Evolutionary conservation across 2,113 vertebrate genomes (phyloP).

Genomic region (Epinephelus lanceolatus): DNA sequence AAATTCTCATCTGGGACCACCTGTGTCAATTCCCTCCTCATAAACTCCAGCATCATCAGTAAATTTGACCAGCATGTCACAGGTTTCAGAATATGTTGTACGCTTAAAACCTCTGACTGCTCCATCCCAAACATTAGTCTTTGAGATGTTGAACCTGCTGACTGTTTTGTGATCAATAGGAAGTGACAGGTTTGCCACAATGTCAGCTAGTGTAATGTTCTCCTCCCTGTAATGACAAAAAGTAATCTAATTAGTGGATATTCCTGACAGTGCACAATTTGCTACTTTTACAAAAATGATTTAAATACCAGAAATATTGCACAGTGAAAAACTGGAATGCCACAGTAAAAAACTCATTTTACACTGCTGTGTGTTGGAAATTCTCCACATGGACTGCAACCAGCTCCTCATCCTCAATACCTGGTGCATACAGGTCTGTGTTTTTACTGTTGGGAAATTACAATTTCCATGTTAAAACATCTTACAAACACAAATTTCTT

Average conservation of each 20-base stretch:
- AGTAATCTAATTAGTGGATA: too few species aligned
- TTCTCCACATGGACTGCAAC: neutral
- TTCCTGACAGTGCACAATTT: too few species aligned
- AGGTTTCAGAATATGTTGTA: slow-evolving; percentile 48
- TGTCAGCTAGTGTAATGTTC: slow-evolving; percentile 10
- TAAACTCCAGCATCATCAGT: slow-evolving; percentile 48
- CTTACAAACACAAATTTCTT: neutral
- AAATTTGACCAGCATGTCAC: slow-evolving; percentile 60
- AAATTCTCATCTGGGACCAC: slow-evolving; percentile 55
- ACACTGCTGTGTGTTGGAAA: neutral
- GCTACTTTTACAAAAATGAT: too few species aligned
- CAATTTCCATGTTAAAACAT: slow-evolving; percentile 2
- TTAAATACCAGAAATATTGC: neutral
- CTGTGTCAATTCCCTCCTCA: slow-evolving; percentile 49
- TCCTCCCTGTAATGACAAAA: too few species aligned
- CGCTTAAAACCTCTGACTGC: slow-evolving; percentile 46
- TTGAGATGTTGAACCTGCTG: slow-evolving; percentile 42
- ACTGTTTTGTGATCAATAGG: slow-evolving; percentile 23
- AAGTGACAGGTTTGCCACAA: neutral
- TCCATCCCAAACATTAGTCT: slow-evolving; percentile 34
- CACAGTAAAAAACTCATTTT: neutral
- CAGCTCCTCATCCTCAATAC: too few species aligned
- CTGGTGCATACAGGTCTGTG: too few species aligned
- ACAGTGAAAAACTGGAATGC: neutral
- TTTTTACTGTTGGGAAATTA: neutral